Base-by-base conservation (phyloP, 2,113 vertebrate species). In the Fulmarus glacialis region DNA sequence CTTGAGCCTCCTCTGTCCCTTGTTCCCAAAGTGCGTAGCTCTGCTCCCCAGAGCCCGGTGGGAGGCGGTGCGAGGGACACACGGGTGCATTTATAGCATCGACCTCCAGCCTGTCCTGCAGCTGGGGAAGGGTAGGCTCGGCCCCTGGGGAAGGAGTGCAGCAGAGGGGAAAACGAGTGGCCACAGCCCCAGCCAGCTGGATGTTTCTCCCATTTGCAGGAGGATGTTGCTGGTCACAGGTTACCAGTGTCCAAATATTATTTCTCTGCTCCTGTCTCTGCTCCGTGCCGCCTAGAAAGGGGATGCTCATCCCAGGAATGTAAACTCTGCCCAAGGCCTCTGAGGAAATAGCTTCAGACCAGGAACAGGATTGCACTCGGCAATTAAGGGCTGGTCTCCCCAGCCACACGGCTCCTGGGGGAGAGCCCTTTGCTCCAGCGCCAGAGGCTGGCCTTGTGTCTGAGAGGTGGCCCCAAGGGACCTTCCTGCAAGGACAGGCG, bases 251-350 rank as follows among this genome's bases (percentile, higher is more conserved):
- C 91, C 96, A 97, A 97, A 97, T 60, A 83, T 71, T 93, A 60
- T 97, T 97, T 92, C 93, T 89, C 72, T 92, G 81, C 93, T 97
- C 78, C 14, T 64, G 83, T 93, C 91, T 97, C 96, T 89, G 85
- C 97, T 97, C 77, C 11, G 12, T 63, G 15, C 34, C 23, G 74
- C 93, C 97, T 92, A 97, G 97, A 98, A 93, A 98, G 96, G 97
- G 86, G 94, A 95, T 91, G 87, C 97, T 97, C 98, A 97, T 98
- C 97, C 94, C 93, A 86, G 90, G 95, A 96, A 94, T 97, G 96
- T 95, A 95, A 87, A 97, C 95, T 96, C 89, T 95, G 88, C 63
- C 92, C 96, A 70, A 90, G 95, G 84, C 94, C 89, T 97, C 96
- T 94, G 96, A 97, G 85, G 89, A 97, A 96, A 96, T 72, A 94